phyloP scores from a whole-genome alignment of 2,797 vertebrate species.

The Chanos chanos region DNA sequence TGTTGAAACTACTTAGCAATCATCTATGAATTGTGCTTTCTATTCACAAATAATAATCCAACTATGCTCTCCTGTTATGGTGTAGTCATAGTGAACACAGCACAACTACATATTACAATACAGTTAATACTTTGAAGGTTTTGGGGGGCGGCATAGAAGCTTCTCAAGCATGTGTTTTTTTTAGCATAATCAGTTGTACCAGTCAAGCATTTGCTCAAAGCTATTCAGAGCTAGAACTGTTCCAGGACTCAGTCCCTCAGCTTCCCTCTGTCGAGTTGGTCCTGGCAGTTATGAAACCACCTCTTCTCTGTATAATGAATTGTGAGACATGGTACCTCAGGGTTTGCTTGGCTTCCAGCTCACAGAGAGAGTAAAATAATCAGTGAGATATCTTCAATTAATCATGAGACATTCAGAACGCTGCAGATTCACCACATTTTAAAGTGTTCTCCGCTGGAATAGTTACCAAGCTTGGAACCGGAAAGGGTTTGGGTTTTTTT shows the following conservation, averaged over 20 bases:
- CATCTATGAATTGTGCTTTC: no score
- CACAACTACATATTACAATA: no score
- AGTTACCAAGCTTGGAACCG: no score
- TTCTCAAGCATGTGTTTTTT: conserved; percentile 22
- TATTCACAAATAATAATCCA: no score
- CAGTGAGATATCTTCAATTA: conserved; percentile 53
- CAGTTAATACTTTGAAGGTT: no score
- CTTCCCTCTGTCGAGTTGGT: conserved; percentile 54
- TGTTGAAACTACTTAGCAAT: no score
- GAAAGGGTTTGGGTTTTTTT: no score
- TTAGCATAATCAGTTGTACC: conserved; percentile 20
- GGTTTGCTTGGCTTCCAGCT: conserved; percentile 57
- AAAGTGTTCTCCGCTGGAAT: not conserved
- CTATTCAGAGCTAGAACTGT: conserved; percentile 59
- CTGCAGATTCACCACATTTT: conserved; percentile 17
- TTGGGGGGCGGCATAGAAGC: no score
- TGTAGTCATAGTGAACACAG: no score
- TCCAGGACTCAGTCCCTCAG: conserved; percentile 47
- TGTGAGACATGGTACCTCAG: conserved; percentile 46
- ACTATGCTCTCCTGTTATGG: no score
- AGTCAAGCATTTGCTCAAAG: conserved; percentile 40
- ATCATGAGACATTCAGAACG: conserved; percentile 52
- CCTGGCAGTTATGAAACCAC: conserved; percentile 52
- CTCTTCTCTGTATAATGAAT: conserved; percentile 61
- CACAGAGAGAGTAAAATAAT: conserved; percentile 59